Conservation (phyloP, 2,113 vertebrate genomes). For the Hydrolagus affinis region DNA sequence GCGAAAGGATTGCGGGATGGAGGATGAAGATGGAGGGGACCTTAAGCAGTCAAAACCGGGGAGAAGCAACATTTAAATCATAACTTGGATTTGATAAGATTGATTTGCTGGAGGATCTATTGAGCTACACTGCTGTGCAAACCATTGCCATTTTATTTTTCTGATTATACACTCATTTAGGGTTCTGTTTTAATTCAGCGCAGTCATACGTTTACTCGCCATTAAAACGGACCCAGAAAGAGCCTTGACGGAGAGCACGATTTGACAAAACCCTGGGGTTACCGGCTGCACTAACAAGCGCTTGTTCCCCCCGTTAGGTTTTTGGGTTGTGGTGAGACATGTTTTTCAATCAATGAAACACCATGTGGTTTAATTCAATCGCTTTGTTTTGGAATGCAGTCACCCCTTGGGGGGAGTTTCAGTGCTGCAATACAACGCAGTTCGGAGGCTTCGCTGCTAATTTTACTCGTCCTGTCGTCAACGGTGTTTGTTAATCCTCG, state of each 20-base stretch:
- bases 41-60: background rate
- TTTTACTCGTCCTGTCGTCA: background rate
- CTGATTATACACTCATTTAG: background rate
- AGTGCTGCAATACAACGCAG: too few relatives aligned
- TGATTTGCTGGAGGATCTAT: too few relatives aligned
- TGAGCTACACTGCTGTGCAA: too few relatives aligned
- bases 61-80: background rate
- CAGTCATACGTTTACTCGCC: background rate
- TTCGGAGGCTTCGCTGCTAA: background rate
- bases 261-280: background rate
- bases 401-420: background rate
- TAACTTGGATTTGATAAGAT: too few relatives aligned
- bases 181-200: background rate
- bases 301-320: background rate
- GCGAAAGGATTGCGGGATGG: too few relatives aligned
- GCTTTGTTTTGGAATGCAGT: background rate
- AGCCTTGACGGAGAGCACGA: background rate
- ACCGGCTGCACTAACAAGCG: too few relatives aligned
- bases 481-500: background rate
- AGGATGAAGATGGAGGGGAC: too few relatives aligned
- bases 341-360: background rate
- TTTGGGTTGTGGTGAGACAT: background rate
- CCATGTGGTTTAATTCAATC: background rate
- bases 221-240: background rate
- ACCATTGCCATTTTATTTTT: too few relatives aligned